Conservation (phyloP, 2,113 vertebrate genomes). For the Castor canadensis region DNA sequence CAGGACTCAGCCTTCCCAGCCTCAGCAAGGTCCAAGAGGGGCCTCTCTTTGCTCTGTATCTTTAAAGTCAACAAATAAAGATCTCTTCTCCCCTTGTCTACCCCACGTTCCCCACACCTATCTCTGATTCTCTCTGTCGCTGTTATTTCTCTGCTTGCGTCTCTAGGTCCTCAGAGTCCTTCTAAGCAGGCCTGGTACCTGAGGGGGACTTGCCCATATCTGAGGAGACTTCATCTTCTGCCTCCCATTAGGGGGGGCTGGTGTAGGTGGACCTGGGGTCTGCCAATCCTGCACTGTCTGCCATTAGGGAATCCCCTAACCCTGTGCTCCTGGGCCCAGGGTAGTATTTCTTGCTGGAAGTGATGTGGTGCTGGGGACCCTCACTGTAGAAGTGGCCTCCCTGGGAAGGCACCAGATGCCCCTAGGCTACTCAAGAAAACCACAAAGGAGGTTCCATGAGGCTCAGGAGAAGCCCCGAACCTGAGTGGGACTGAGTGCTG, state of each 20-base stretch:
- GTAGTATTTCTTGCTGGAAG: neutral
- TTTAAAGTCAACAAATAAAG: slow-evolving; percentile 68
- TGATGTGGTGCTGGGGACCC: neutral
- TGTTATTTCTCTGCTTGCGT: slow-evolving; percentile 30
- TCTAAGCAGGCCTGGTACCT: neutral
- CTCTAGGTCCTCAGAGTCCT: neutral
- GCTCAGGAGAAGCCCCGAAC: neutral
- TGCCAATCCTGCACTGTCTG: neutral
- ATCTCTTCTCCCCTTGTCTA: neutral
- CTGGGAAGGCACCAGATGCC: neutral
- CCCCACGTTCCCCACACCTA: neutral
- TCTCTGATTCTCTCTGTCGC: slow-evolving; percentile 63
- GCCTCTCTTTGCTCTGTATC: slow-evolving; percentile 50
- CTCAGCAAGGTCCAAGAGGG: neutral
- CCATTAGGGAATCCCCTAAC: neutral
- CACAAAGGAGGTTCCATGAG: neutral
- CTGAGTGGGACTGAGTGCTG: neutral
- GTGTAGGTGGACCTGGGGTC: neutral
- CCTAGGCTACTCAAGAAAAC: neutral
- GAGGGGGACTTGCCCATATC: neutral
- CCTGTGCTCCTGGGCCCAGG: neutral
- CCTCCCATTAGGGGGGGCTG: neutral
- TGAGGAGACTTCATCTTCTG: neutral
- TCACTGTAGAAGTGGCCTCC: neutral
- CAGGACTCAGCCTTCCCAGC: neutral